Percentiles rank a stretch among this genome's conserved stretches.
Evolutionary conservation across 2,113 vertebrate genomes (phyloP).

Genomic region (Zingel zingel): DNA sequence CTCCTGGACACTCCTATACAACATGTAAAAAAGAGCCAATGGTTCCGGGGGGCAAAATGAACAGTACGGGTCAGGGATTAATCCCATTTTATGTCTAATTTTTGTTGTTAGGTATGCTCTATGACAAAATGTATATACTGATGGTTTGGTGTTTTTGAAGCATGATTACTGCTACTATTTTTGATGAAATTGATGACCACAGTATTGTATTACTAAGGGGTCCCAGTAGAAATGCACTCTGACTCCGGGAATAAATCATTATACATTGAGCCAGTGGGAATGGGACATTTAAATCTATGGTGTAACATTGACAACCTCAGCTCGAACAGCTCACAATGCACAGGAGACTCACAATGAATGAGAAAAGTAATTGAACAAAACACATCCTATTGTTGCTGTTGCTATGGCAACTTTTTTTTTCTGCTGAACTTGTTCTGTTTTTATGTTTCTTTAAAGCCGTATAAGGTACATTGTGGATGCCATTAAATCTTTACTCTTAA

Average conservation of each 20-base stretch:
- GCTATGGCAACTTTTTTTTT: constrained; percentile 36
- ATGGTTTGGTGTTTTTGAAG: no score
- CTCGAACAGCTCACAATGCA: neutral
- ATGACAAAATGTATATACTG: no score
- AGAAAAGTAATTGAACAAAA: constrained; percentile 25
- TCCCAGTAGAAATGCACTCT: neutral
- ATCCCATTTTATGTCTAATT: no score
- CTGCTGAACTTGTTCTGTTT: neutral
- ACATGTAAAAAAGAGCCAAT: no score
- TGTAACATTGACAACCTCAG: constrained; percentile 4
- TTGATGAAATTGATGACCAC: neutral
- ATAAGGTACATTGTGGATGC: neutral
- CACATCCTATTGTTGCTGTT: constrained; percentile 28
- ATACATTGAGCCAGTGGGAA: neutral
- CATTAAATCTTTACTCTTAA: neutral
- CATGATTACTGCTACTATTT: neutral
- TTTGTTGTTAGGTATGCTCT: no score
- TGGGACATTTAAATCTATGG: neutral
- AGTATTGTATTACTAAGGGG: neutral
- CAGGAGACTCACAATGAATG: neutral
- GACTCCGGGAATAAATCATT: neutral
- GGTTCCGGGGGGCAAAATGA: no score
- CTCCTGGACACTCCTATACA: no score
- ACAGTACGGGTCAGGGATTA: no score
- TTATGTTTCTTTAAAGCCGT: neutral